Percentiles rank a stretch among this genome's conserved stretches.
These are phyloP conservation scores for Acropora tenuis DNA, from an alignment of 64 coral and sea anemone species.

Conservation along the genomic window DNA sequence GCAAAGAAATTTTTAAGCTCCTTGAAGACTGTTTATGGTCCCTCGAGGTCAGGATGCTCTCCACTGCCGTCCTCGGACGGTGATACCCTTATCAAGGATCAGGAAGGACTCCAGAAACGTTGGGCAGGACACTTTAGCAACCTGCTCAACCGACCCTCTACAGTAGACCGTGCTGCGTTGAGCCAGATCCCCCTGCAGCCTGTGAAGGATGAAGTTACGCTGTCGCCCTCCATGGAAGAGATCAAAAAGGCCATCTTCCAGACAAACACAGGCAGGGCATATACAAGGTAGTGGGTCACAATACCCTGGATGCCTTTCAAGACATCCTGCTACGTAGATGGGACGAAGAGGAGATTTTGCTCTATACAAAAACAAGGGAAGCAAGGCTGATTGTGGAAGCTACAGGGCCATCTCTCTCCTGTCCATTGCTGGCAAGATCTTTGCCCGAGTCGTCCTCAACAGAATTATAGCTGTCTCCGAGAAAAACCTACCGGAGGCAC, in stretches of 20 bases:
- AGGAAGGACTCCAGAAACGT: slow-evolving; percentile 32
- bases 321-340: slow-evolving; percentile 43
- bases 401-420: no score
- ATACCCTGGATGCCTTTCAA: slow-evolving; percentile 45
- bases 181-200: background rate
- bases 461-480: no score
- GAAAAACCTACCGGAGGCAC: no score
- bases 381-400: slow-evolving; percentile 16
- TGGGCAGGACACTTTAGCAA: slow-evolving; percentile 39
- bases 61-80: slow-evolving; percentile 50
- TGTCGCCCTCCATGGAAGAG: slow-evolving; percentile 38
- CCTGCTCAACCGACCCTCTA: slow-evolving; percentile 1
- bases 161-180: background rate
- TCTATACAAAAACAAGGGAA: slow-evolving; percentile 68
- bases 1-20: slow-evolving; percentile 20
- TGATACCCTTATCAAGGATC: slow-evolving; percentile 49
- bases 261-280: slow-evolving; percentile 39
- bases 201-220: background rate
- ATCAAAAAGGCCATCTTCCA: slow-evolving; percentile 60
- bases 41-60: slow-evolving; percentile 11
- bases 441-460: no score
- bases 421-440: no score
- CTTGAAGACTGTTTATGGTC: slow-evolving; percentile 14
- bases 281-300: slow-evolving; percentile 26
- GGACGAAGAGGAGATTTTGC: background rate